These are phyloP conservation scores for Gnatocerus cornutus DNA, from an alignment of 2,888 invertebrate genomes.

Conservation along the genomic window DNA sequence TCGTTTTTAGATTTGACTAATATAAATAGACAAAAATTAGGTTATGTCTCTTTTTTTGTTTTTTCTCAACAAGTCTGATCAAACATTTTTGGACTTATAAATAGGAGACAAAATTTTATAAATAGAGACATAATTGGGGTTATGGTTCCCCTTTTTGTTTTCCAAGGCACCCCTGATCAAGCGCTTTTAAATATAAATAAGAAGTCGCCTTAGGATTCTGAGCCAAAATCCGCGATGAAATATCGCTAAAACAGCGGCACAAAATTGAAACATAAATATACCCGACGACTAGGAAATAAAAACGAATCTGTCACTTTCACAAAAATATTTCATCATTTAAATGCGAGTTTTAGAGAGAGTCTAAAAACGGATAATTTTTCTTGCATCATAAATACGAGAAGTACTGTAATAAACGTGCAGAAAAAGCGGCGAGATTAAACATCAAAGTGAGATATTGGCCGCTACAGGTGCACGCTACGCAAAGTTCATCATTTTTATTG, in stretches of 20 bases:
- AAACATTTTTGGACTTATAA: no score
- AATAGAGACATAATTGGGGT: no score
- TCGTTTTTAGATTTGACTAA: no score
- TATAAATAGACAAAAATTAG: no score
- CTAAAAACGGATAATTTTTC: neutral
- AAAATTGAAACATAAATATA: slow-evolving; percentile 34
- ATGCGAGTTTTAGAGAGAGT: slow-evolving; percentile 5
- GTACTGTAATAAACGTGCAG: neutral
- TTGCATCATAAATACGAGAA: neutral
- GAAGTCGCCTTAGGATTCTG: no score
- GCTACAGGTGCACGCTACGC: neutral
- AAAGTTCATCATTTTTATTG: neutral
- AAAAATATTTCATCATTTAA: slow-evolving; percentile 11
- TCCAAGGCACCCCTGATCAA: no score
- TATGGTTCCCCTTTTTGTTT: no score
- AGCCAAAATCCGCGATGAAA: no score
- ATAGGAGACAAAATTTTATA: no score
- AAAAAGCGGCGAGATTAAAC: neutral
- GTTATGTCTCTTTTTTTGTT: no score
- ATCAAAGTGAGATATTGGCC: neutral
- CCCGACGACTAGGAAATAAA: slow-evolving; percentile 9
- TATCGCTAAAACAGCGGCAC: neutral
- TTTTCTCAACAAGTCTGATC: no score
- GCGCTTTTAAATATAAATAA: no score
- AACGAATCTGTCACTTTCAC: slow-evolving; percentile 24